Percentiles rank a stretch among this genome's conserved stretches.
phyloP scores from a whole-genome alignment of 35 echinoderm and acorn worm species.

The Apostichopus californicus region DNA sequence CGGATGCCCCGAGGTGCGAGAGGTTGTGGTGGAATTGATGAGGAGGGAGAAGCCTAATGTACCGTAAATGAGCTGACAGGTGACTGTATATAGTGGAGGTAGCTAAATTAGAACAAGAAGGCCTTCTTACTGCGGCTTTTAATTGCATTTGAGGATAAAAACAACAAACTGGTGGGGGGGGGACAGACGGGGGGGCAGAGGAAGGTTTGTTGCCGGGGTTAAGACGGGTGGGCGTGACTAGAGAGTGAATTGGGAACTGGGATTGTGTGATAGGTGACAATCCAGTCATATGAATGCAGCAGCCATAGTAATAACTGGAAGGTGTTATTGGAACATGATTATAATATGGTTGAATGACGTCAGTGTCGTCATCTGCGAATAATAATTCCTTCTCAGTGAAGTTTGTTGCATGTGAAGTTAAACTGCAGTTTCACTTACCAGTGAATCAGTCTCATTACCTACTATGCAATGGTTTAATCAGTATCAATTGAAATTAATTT shows the following conservation, averaged over 20 bases:
- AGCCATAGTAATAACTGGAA: not conserved
- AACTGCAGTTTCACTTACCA: no score
- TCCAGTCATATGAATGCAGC: not conserved
- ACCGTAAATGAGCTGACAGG: constrained; percentile 29
- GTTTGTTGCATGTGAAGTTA: no score
- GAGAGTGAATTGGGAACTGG: no score
- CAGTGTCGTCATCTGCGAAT: no score
- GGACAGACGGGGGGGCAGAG: no score
- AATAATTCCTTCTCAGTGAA: no score
- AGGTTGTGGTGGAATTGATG: constrained; percentile 20
- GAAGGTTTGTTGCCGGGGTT: not conserved
- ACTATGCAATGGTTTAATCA: no score
- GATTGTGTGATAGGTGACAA: not conserved
- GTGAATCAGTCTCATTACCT: no score
- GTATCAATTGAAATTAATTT: no score
- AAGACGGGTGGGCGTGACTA: no score
- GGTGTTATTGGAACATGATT: not conserved
- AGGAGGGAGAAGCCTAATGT: not conserved
- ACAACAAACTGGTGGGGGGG: not conserved
- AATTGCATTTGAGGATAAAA: not conserved
- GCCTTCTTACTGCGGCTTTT: not conserved
- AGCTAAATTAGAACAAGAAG: not conserved
- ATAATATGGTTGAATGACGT: no score
- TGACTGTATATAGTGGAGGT: not conserved
- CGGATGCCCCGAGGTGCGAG: not conserved